Evolutionary conservation across 2,888 invertebrate species (phyloP).

Genomic region (Apamea epomidion): DNA sequence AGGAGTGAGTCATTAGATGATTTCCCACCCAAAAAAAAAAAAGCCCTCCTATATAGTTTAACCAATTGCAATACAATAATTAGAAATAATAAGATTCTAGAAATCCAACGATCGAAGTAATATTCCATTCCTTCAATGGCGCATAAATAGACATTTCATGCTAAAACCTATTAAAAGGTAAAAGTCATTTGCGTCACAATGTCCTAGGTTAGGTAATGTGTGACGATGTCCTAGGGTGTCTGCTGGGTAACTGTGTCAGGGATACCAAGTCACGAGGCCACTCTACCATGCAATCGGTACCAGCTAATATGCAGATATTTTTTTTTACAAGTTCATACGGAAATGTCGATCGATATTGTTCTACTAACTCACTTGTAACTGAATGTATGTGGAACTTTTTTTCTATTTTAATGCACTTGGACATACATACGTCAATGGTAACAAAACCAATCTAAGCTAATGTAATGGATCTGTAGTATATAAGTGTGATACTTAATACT

Average conservation of each 20-base stretch:
- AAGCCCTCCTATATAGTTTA: no score
- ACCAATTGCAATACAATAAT: background rate
- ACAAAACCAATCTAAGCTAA: no score
- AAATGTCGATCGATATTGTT: slow-evolving; percentile 56
- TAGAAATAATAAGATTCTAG: slow-evolving; percentile 1
- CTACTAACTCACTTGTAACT: slow-evolving; percentile 43
- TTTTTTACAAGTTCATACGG: slow-evolving; percentile 53
- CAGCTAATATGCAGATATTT: slow-evolving; percentile 58
- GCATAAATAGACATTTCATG: slow-evolving; percentile 34
- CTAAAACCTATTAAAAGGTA: slow-evolving; percentile 32
- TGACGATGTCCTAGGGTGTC: slow-evolving; percentile 63
- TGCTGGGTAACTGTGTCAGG: slow-evolving; percentile 63
- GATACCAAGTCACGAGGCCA: slow-evolving; percentile 58
- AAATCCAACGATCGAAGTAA: background rate
- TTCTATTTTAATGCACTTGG: no score
- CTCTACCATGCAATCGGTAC: slow-evolving; percentile 58
- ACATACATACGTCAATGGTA: no score
- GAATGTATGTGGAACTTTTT: background rate
- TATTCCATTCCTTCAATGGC: background rate
- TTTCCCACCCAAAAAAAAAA: no score
- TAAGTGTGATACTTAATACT: no score
- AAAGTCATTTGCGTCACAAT: slow-evolving; percentile 60
- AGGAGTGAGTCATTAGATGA: no score
- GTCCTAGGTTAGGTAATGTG: slow-evolving; percentile 61
- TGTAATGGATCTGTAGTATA: no score